Conservation (phyloP, 2,113 vertebrate genomes). For the Thunnus maccoyii region DNA sequence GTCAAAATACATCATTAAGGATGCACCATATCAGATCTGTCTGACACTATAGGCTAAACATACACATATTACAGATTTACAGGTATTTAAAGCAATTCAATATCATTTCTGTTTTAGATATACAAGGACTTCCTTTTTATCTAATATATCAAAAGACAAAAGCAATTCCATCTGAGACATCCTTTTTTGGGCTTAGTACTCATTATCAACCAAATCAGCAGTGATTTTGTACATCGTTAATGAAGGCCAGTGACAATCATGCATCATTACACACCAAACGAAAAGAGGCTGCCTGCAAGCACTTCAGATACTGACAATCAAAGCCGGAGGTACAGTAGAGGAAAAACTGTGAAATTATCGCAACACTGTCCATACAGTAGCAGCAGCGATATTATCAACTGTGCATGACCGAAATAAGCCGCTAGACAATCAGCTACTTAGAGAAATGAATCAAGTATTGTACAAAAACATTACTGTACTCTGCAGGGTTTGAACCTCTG, state of each 20-base stretch:
- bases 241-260: conserved; percentile 74
- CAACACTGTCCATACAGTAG: conserved; percentile 48
- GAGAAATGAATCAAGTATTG: conserved; percentile 58
- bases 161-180: neutral
- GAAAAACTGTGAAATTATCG: conserved; percentile 55
- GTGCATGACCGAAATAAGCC: conserved; percentile 70
- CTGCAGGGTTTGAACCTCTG: conserved; percentile 44
- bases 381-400: conserved; percentile 38
- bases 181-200: no score
- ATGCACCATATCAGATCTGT: conserved; percentile 16
- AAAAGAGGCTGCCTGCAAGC: conserved; percentile 37
- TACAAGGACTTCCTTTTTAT: neutral
- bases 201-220: neutral
- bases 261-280: conserved; percentile 35
- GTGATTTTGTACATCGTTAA: conserved; percentile 21
- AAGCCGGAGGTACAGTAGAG: conserved; percentile 28
- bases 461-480: conserved; percentile 60
- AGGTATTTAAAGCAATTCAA: conserved; percentile 7
- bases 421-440: conserved; percentile 75
- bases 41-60: conserved; percentile 6
- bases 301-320: conserved; percentile 69
- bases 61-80: conserved; percentile 16
- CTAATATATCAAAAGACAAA: neutral
- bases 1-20: conserved; percentile 17
- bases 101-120: conserved; percentile 34